These are phyloP conservation scores for honey bee (Apis mellifera) DNA, from an alignment of 1,140 invertebrate genomes.

Conservation along the genomic window Amel_HAv3.1 CM009935.2:235501-236000, in stretches of 20 bases:
- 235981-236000: constrained; percentile 45
- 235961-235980: constrained; percentile 27
- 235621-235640: constrained; percentile 45
- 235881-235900: constrained; percentile 74
- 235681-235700: constrained; percentile 80
- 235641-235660: constrained; percentile 54
- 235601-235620: constrained; percentile 43
- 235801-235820: constrained; percentile 80
- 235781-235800: constrained; percentile 79
- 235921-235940: constrained; percentile 57
- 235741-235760: constrained; percentile 85
- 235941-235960: constrained; percentile 28
- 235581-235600: constrained; percentile 51
- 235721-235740: constrained; percentile 73
- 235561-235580: constrained; percentile 76
- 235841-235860: constrained; percentile 59
- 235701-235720: constrained; percentile 86
- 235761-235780: constrained; percentile 85
- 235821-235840: constrained; percentile 82
- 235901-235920: constrained; percentile 78
- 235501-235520: constrained; percentile 91
- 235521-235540: constrained; percentile 91
- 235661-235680: constrained; percentile 53
- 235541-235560: constrained; percentile 83
- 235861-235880: constrained; percentile 59